These are phyloP conservation scores for Euglossa dilemma DNA, from an alignment of 1,140 invertebrate genomes.

Conservation along the genomic window DNA sequence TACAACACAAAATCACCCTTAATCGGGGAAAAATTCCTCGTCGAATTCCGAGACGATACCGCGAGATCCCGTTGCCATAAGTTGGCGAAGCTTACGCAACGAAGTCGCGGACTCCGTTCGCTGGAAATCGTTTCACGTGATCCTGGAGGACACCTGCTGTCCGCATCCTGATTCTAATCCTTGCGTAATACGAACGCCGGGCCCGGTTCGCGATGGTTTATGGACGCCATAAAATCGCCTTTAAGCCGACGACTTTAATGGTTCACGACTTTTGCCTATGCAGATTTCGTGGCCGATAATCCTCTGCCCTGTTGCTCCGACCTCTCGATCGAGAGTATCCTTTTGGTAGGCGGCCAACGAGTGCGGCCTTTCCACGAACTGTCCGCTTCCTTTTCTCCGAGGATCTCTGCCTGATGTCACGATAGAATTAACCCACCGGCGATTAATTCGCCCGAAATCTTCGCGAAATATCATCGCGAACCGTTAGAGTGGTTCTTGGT, in stretches of 20 bases:
- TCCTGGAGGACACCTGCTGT: conserved; percentile 47
- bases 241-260: conserved; percentile 75
- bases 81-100: background rate
- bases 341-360: conserved; percentile 37
- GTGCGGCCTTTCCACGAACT: conserved; percentile 29
- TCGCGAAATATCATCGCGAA: no score
- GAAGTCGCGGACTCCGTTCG: background rate
- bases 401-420: conserved; percentile 17
- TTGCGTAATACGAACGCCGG: conserved; percentile 60
- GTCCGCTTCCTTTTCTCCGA: conserved; percentile 33
- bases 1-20: no score
- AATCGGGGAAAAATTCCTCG: no score
- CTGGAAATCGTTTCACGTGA: conserved; percentile 5
- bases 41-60: no score
- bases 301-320: conserved; percentile 67
- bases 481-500: no score
- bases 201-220: conserved; percentile 59
- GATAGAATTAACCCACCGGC: conserved; percentile 41
- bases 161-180: conserved; percentile 52
- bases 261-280: conserved; percentile 78
- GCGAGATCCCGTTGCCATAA: background rate
- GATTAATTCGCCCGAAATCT: background rate
- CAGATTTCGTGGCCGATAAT: conserved; percentile 79
- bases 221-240: conserved; percentile 72
- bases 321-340: conserved; percentile 64